Percentiles rank a stretch among this genome's conserved stretches.
phyloP scores from a whole-genome alignment of 2,113 vertebrate genomes.

The Ciconia boyciana region DNA sequence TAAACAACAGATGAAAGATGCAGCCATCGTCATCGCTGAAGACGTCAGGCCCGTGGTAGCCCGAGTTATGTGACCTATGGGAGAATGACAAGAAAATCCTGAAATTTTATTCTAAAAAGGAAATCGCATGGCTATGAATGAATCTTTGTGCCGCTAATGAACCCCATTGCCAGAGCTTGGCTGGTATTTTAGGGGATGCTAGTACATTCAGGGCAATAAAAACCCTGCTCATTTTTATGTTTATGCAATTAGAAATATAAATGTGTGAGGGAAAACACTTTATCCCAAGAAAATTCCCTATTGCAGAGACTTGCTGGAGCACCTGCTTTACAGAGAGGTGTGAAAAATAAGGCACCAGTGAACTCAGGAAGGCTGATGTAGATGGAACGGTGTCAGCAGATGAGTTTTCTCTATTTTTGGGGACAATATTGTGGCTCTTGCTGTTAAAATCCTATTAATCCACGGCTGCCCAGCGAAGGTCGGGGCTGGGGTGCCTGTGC shows the following conservation, averaged over 20 bases:
- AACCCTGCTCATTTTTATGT: rapidly evolving
- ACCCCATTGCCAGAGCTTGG: neutral
- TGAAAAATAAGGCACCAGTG: neutral
- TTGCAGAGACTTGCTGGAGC: neutral
- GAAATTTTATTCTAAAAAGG: neutral
- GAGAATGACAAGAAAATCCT: neutral
- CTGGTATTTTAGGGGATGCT: neutral
- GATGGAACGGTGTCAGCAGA: neutral
- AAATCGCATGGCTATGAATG: neutral
- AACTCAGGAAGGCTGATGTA: neutral
- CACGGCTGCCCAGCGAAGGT: neutral
- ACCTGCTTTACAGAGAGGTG: neutral
- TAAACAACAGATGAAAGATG: neutral
- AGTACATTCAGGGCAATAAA: neutral
- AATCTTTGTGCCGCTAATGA: neutral
- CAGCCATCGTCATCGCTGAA: neutral
- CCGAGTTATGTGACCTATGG: neutral
- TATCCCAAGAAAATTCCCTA: neutral
- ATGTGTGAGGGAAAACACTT: neutral
- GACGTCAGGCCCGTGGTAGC: neutral
- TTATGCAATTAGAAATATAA: neutral
- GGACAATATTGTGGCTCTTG: neutral
- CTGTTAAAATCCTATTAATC: neutral
- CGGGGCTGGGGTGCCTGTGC: neutral
- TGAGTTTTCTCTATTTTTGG: neutral